A percentile compares a stretch with the other conserved stretches of the same genome.
Conservation (phyloP, 2,888 invertebrate genomes). For the Metopia argyrocephala region DNA sequence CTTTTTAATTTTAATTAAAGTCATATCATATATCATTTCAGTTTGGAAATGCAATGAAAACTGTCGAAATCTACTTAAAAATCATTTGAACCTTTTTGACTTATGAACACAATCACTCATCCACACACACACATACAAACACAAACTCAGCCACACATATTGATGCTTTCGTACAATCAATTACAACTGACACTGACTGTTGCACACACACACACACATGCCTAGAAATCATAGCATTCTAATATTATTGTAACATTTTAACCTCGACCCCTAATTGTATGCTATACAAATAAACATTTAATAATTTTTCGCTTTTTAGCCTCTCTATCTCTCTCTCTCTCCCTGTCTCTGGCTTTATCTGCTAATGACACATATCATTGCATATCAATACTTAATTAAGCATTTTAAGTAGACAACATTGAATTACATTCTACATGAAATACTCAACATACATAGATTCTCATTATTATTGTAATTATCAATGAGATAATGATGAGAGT, state of each 20-base stretch:
- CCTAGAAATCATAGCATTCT: background rate
- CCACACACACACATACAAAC: background rate
- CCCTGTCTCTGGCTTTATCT: slow-evolving; percentile 8
- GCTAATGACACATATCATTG: slow-evolving; percentile 57
- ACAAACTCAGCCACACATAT: background rate
- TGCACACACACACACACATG: background rate
- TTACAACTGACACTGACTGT: background rate
- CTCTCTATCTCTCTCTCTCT: background rate
- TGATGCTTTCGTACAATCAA: background rate
- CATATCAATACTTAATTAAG: slow-evolving; percentile 58
- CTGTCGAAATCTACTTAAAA: background rate
- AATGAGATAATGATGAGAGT: background rate
- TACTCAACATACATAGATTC: slow-evolving; percentile 2
- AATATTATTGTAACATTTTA: slow-evolving; percentile 39
- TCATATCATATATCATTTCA: background rate
- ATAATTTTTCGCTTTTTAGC: background rate
- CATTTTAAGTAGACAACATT: slow-evolving; percentile 43
- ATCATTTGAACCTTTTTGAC: background rate
- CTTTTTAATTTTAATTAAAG: background rate
- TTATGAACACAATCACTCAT: background rate
- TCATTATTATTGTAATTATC: slow-evolving; percentile 26
- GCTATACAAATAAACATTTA: slow-evolving; percentile 14
- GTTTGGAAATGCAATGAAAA: background rate
- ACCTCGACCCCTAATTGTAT: slow-evolving; percentile 39
- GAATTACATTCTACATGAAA: slow-evolving; percentile 17